Evolutionary conservation across 2,113 vertebrate species (phyloP).

Genomic region (Furnarius figulus): DNA sequence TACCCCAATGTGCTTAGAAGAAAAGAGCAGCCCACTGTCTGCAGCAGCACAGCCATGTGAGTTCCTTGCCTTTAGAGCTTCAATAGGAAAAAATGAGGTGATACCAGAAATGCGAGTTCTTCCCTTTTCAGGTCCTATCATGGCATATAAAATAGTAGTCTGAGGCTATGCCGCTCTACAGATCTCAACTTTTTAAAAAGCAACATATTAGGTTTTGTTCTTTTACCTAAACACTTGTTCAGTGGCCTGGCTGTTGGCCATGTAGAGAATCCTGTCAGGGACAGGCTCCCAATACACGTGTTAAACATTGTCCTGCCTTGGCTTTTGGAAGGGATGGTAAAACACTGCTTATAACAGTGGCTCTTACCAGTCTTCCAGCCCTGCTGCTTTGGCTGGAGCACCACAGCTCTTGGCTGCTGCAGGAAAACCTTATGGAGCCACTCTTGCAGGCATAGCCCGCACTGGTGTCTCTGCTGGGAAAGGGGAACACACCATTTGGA

Average conservation of each 20-base stretch:
- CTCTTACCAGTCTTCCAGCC: background rate
- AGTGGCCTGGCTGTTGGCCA: background rate
- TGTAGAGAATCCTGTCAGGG: background rate
- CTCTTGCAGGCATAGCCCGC: background rate
- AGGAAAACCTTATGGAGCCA: background rate
- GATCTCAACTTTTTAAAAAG: background rate
- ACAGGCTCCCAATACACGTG: rapidly evolving
- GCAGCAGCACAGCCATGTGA: background rate
- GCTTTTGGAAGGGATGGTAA: background rate
- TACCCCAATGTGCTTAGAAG: background rate
- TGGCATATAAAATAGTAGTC: background rate
- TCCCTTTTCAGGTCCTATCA: background rate
- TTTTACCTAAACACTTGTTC: background rate
- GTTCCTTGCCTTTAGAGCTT: background rate
- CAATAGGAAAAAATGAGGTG: background rate
- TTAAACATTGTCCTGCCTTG: background rate
- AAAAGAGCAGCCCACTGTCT: background rate
- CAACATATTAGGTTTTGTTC: background rate
- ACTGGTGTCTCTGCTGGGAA: background rate
- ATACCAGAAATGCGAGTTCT: background rate
- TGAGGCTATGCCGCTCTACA: too few relatives aligned
- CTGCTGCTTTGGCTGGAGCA: background rate
- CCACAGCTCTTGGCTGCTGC: background rate
- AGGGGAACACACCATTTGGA: background rate
- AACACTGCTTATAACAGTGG: background rate